Base-by-base conservation (phyloP, 2,888 invertebrate genomes). In the Teinopalpus imperialis region DNA sequence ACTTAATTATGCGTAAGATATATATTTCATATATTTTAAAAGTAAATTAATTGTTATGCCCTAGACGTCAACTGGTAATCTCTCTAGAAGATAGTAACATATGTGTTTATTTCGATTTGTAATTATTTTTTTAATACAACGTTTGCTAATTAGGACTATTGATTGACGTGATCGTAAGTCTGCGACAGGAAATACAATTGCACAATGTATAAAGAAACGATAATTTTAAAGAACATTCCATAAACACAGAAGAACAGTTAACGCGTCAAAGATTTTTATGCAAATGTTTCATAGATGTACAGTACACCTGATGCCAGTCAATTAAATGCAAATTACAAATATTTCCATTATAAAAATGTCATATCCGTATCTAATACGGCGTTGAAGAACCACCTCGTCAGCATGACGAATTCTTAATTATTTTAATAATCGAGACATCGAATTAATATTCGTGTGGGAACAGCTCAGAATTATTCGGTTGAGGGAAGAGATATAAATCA, bases 311-410 rank as follows among this genome's bases (percentile, higher is more conserved):
- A 50, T 55, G 54, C n/a, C n/a, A n/a, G n/a, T 57, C 58, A 62
- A 66, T 66, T 64, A 66, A 59, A 66, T 64, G 64, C 49, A 56
- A 63, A 64, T 61, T n/a, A 49, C 9, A 34, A 35, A 43, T 40
- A 44, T 55, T 54, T 52, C 49, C 52, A 48, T 36, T 31, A 51
- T 37, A 52, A 57, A 59, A 56, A 63, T 63, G 63, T 61, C 61
- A 56, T 59, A 47, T 51, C 51, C 50, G 49, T 39, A 47, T 51
- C 50, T 48, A 36, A 29, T 40, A 40, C 35, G 40, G 51, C 43
- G 51, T 34, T 34, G 43, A 48, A 46, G 50, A 46, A 44, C 45
- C 34, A 49, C 40, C 12, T 37, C 37, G 43, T 52, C 32, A 40
- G 48, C 52, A 53, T 59, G 61, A 56, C 65, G 48, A 40, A 30